Evolutionary conservation across 2,888 invertebrate species (phyloP).

Genomic region (Aspidapion aeneum): DNA sequence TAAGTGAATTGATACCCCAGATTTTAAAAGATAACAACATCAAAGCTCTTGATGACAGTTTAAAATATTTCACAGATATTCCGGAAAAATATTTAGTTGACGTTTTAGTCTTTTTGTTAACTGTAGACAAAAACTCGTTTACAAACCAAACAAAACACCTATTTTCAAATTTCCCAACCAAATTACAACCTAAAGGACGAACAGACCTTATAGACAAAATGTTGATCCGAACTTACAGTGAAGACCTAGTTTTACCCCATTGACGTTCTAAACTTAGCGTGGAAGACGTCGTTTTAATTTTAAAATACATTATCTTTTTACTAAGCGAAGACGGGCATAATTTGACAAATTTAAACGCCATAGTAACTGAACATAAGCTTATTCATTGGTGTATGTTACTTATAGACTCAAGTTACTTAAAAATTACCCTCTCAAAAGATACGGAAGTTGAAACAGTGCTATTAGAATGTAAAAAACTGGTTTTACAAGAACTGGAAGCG

Average conservation of each 20-base stretch:
- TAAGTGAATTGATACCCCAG: too few species aligned
- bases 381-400: constrained; percentile 62
- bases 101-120: constrained; percentile 49
- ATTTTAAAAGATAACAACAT: constrained; percentile 49
- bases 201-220: constrained; percentile 48
- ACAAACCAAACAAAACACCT: not conserved
- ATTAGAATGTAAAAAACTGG: too few species aligned
- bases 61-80: constrained; percentile 53
- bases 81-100: constrained; percentile 53
- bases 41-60: constrained; percentile 40
- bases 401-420: constrained; percentile 68
- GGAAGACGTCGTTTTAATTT: constrained; percentile 49
- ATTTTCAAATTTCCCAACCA: constrained; percentile 47
- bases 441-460: too few species aligned
- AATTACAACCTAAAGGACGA: too few species aligned
- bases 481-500: constrained; percentile 48
- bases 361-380: constrained; percentile 53
- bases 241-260: constrained; percentile 50
- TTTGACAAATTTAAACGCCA: constrained; percentile 38
- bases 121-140: constrained; percentile 30
- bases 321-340: constrained; percentile 45
- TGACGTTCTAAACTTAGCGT: constrained; percentile 49
- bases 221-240: too few species aligned
- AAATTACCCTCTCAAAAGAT: constrained; percentile 63
- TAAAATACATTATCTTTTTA: constrained; percentile 53